Conservation (phyloP, 2,113 vertebrate genomes). For the Spea multiplicata region DNA sequence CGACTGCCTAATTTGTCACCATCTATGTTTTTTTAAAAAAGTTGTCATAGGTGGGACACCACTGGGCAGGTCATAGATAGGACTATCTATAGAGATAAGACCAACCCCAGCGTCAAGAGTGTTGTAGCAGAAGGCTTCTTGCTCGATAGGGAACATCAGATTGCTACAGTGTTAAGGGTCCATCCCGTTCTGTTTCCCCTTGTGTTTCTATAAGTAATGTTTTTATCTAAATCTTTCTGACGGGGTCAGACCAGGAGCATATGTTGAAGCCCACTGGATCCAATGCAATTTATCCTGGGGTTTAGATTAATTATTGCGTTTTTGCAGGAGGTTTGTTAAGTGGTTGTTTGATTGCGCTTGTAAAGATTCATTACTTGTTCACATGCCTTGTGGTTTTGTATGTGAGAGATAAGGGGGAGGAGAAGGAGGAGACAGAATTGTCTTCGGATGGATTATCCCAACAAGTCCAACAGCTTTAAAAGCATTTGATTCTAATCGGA, state of each 20-base stretch:
- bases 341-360: constrained; percentile 35
- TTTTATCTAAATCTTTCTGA: constrained; percentile 14
- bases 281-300: constrained; percentile 16
- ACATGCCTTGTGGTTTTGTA: constrained; percentile 40
- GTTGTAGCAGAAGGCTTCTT: no score
- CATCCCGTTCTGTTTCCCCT: no score
- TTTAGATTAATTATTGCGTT: constrained; percentile 40
- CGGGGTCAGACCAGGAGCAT: constrained; percentile 16
- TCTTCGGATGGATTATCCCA: constrained; percentile 26
- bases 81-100: no score
- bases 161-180: no score
- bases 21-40: no score
- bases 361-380: constrained; percentile 45
- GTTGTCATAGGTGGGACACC: no score
- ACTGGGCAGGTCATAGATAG: no score
- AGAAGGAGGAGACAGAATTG: not conserved
- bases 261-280: constrained; percentile 18
- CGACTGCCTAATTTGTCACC: no score
- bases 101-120: no score
- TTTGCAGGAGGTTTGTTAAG: constrained; percentile 30
- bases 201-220: not conserved
- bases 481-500: no score
- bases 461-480: not conserved
- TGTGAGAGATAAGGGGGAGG: not conserved
- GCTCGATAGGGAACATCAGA: no score